Base-by-base conservation (phyloP, 2,113 vertebrate genomes). In the Lycaon pictus region DNA sequence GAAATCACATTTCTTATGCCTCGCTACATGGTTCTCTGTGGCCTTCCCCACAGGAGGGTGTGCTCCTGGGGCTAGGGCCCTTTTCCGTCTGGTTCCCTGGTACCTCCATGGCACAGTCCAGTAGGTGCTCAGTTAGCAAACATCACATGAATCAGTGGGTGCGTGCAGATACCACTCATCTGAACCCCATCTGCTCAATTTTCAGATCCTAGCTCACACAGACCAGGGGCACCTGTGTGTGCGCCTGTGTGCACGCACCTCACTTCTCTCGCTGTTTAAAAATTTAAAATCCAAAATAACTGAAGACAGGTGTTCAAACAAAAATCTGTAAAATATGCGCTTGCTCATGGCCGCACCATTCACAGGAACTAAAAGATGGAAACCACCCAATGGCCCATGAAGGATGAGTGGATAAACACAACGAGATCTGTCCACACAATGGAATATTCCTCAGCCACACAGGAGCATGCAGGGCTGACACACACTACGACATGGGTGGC, bases 401-500 rank as follows among this genome's bases (percentile, higher is more conserved):
- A 23, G 4, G 81, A 27, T 2, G 25, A 62, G 27, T 3, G 16
- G 23, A 29, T 27, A 12, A 19, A 27, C 25, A 29, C 25, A 29
- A 19, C 1, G 10, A 5, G 35, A 25, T 29, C 81, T 63, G 3
- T 29, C 58, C 3, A 11, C 27, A 51, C 19, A 2, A 8, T 7
- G 11, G 27, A 13, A 10, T 13, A 8, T 19, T 5, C 32, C 7
- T 32, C 43, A 20, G 43, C 60, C 60, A 1, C 7, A 29, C 0
- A 8, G 27, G 17, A 1, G 11, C 35, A 7, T 8, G 37, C 15
- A 5, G 48, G 7, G 19, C 48, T 20, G 29, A 56, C 17, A 25
- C 20, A 13, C 0, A 19, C 12, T 12, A 32, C 17, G 19, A 8
- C 0, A 2, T 1, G 62, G 27, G 3, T 2, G 17, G 7, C 48